Evolutionary conservation across 2,113 vertebrate species (phyloP).

Genomic region (Hippopotamus amphibius): DNA sequence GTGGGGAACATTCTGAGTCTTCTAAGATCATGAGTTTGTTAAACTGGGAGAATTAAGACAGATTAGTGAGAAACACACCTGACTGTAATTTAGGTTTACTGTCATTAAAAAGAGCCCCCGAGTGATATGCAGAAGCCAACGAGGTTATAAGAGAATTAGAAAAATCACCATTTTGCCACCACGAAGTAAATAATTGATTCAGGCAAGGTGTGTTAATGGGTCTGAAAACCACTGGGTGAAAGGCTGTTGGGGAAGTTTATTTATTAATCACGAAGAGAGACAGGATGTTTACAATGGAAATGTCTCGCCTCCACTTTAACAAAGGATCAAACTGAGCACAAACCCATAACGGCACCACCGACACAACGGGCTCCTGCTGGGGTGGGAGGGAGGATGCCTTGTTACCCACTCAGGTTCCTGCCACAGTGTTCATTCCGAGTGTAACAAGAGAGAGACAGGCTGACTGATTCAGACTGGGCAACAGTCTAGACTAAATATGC

Average conservation of each 20-base stretch:
- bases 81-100: not conserved
- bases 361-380: not conserved
- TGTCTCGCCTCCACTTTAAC: not conserved
- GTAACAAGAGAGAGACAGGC: not conserved
- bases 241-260: not conserved
- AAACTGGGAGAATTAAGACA: not conserved
- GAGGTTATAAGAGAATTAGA: not conserved
- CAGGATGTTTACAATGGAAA: not conserved
- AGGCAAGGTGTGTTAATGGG: not conserved
- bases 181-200: not conserved
- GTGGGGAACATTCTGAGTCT: not conserved
- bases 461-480: not conserved
- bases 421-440: not conserved
- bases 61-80: not conserved
- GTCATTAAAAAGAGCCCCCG: not conserved
- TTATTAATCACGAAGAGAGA: not conserved
- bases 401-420: not conserved
- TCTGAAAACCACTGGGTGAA: not conserved
- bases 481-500: not conserved
- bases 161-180: not conserved
- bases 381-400: not conserved
- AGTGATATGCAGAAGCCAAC: not conserved
- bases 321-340: not conserved
- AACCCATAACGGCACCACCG: not conserved
- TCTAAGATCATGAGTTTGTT: not conserved